A percentile compares a stretch with the other conserved stretches of the same genome.
These are phyloP conservation scores for Drosophila niveifrons DNA, from an alignment of 2,888 invertebrate genomes.

Conservation along the genomic window DNA sequence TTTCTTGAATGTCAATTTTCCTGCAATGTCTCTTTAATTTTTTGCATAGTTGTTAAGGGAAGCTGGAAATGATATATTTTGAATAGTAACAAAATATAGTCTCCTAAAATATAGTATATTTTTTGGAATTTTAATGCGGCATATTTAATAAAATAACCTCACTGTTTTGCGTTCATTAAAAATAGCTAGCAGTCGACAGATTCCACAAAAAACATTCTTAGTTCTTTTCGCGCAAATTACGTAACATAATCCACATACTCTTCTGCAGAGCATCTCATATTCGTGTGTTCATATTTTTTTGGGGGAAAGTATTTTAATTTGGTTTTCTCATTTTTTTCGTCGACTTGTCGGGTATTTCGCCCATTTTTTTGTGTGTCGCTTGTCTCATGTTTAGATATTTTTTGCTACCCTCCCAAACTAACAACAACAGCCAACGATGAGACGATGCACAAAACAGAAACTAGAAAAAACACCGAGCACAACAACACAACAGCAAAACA, in stretches of 20 bases:
- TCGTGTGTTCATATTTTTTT: constrained; percentile 27
- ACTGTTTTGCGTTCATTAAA: too few relatives aligned
- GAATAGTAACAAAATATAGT: too few relatives aligned
- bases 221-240: too few relatives aligned
- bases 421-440: constrained; percentile 40
- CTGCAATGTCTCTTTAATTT: too few relatives aligned
- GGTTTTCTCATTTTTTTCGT: constrained; percentile 17
- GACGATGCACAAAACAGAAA: constrained; percentile 15
- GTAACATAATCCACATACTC: background rate
- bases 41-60: too few relatives aligned
- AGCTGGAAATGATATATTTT: too few relatives aligned
- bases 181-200: too few relatives aligned
- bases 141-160: too few relatives aligned
- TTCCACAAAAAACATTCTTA: too few relatives aligned
- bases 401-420: constrained; percentile 21
- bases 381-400: constrained; percentile 61
- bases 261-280: constrained; percentile 25
- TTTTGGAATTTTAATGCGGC: too few relatives aligned
- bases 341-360: constrained; percentile 42
- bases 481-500: constrained; percentile 5
- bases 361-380: constrained; percentile 34
- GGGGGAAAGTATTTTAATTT: constrained; percentile 22
- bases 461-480: background rate
- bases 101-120: too few relatives aligned
- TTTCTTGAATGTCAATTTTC: too few relatives aligned